Conservation (phyloP, 2,797 vertebrate genomes). For the Rhabdomys pumilio region DNA sequence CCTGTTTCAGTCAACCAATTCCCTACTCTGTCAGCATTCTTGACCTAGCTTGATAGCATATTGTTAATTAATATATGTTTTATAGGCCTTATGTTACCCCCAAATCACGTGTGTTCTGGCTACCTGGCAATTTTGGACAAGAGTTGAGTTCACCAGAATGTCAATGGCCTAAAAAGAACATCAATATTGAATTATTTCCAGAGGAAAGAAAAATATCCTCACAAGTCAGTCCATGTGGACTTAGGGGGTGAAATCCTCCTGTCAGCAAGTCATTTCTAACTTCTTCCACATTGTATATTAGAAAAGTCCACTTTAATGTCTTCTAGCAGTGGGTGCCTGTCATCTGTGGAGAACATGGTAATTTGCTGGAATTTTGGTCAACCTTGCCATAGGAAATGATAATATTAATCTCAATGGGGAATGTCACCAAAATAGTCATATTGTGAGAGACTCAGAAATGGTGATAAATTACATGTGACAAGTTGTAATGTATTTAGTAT, state of each 20-base stretch:
- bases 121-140: not conserved
- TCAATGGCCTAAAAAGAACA: not conserved
- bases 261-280: constrained; percentile 44
- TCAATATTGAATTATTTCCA: constrained; percentile 49
- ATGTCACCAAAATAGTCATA: not conserved
- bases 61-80: constrained; percentile 68
- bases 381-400: constrained; percentile 13
- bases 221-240: not conserved
- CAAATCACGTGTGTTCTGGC: not conserved
- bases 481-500: not conserved
- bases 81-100: constrained; percentile 24
- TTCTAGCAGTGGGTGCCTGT: constrained; percentile 4
- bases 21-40: not conserved
- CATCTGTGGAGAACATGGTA: not conserved
- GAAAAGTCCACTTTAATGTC: constrained; percentile 60
- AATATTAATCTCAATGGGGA: constrained; percentile 20
- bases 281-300: constrained; percentile 23
- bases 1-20: constrained; percentile 28
- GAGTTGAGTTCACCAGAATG: not conserved
- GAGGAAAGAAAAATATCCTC: constrained; percentile 60
- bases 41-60: constrained; percentile 64
- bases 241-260: constrained; percentile 49
- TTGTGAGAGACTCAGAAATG: constrained; percentile 42
- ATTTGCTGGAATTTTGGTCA: constrained; percentile 1
- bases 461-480: not conserved